Base-by-base conservation (phyloP, 2,888 invertebrate species). In the Cheilosia impressa region DNA sequence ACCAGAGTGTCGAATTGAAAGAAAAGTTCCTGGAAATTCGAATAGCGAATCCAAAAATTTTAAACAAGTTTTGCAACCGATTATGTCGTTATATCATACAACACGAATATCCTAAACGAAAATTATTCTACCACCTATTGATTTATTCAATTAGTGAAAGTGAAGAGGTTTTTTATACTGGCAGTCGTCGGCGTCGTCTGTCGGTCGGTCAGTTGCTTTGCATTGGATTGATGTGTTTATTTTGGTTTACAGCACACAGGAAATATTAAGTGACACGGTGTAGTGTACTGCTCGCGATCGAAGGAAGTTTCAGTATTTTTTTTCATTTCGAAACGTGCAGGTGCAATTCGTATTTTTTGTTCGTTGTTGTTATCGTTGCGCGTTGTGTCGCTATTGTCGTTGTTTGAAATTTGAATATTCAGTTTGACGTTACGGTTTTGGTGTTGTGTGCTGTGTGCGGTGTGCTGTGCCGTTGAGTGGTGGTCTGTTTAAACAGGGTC, bases 101-200 rank as follows among this genome's bases (percentile, higher is more conserved):
- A 43, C 17, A 15, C 9, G 52, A 27, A 17, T 17, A 68, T 55
- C 53, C 43, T 52, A 17, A 41, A 66, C 41, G 34, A 65, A 65
- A 53, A 53, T 22, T 27, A 71, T 71, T 69, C 69, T 43, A 52
- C 45, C 41, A 31, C 34, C 47, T 38, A 65, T 65, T 65, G 63
- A 76, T 76, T 66, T 68, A 60, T 76, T 58, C 76, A 50, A 60
- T 76, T 60, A 69, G 77, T 68, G 77, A 77, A 77, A 77, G 77
- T 69, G 68, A 69, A 77, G 53, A 55, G 58, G 15, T 45, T 57
- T 57, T 57, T 68, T 57, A 47, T 65, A 47, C 10, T 50, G 27
- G n/a, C 34, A 50, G 45, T 10, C 22, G 19, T 3, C 19, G 31
- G 1, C 31, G 17, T 45, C 6, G 15, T 34, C 0, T 4, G 13